Conservation (phyloP, 2,888 invertebrate genomes). For the Euzetes globulus region DNA sequence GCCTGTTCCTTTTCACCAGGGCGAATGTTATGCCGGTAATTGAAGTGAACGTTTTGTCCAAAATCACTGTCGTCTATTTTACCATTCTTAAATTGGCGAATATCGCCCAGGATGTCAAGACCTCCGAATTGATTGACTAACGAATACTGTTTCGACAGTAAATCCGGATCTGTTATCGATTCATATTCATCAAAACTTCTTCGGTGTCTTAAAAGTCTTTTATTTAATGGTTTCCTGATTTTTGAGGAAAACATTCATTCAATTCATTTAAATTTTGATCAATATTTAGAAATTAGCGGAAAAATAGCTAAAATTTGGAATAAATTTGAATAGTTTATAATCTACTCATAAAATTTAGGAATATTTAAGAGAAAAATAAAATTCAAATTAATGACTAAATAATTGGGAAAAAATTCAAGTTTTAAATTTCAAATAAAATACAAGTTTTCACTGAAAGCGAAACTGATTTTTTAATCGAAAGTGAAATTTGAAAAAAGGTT, state of each 20-base stretch:
- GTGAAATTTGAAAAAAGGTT: no score
- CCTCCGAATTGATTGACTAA: conserved; percentile 9
- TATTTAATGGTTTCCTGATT: not conserved
- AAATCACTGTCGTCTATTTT: conserved; percentile 6
- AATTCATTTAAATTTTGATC: not conserved
- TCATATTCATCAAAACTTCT: not conserved
- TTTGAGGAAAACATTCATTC: not conserved
- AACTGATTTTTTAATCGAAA: no score
- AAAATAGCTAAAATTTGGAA: not conserved
- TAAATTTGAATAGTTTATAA: not conserved
- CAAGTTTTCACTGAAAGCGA: no score
- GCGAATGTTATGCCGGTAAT: not conserved
- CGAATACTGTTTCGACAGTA: conserved; percentile 3
- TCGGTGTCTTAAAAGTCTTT: not conserved
- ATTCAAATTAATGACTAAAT: not conserved
- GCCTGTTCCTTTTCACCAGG: conserved; percentile 27
- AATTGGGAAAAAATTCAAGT: not conserved
- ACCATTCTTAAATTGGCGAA: not conserved
- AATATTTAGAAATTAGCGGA: not conserved
- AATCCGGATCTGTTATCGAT: conserved; percentile 1
- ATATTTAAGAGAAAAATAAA: not conserved
- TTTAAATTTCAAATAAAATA: no score
- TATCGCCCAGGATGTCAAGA: conserved; percentile 1
- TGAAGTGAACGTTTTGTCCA: conserved; percentile 22
- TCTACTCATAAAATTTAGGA: not conserved